Conservation (phyloP, 2,113 vertebrate genomes). For the Lamprologus lemairii region DNA sequence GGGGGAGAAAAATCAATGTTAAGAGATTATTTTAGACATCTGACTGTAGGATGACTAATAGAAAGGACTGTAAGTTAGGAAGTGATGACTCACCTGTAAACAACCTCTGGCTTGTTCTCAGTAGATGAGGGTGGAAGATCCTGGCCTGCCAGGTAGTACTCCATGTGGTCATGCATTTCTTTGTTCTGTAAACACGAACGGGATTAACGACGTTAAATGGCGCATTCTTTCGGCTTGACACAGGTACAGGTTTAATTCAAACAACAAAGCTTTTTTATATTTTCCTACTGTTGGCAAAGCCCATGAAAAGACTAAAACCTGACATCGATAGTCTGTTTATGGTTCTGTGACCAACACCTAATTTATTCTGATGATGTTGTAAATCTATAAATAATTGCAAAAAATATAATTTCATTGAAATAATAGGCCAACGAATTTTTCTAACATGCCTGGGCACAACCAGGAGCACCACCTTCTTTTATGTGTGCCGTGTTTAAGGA, state of each 20-base stretch:
- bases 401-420: background rate
- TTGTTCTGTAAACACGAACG: constrained; percentile 72
- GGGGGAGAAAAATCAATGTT: background rate
- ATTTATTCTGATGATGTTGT: background rate
- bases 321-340: background rate
- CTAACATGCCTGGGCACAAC: background rate
- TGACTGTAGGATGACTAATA: background rate
- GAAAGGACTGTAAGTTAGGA: background rate
- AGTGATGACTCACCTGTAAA: constrained; percentile 71
- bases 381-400: background rate
- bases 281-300: background rate
- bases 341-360: background rate
- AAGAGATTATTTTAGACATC: background rate
- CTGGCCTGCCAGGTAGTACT: constrained; percentile 75
- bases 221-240: background rate
- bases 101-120: constrained; percentile 71
- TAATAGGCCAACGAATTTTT: background rate
- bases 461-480: background rate
- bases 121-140: constrained; percentile 14
- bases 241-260: background rate
- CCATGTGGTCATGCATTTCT: constrained; percentile 86
- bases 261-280: background rate
- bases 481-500: background rate
- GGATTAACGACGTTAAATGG: background rate
- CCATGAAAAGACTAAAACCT: background rate